Percentiles rank a stretch among this genome's conserved stretches.
Evolutionary conservation across 2,797 vertebrate genomes (phyloP).

Genomic region (Chelon labrosus): DNA sequence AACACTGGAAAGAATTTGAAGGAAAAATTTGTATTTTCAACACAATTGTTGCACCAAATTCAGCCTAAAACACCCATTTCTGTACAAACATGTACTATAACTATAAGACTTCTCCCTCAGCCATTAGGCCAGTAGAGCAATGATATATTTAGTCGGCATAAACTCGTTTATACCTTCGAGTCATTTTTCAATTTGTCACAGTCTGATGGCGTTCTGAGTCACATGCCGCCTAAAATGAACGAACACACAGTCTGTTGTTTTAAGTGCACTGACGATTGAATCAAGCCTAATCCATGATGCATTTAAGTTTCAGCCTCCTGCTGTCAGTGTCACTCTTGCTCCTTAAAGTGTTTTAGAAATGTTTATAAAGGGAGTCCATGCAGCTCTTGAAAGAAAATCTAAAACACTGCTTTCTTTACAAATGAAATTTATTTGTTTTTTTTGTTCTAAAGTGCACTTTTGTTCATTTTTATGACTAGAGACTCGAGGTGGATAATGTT

Average conservation of each 20-base stretch:
- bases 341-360: slow-evolving; percentile 34
- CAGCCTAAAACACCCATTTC: too few species aligned
- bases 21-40: too few species aligned
- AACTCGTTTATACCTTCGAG: slow-evolving; percentile 51
- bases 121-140: slow-evolving; percentile 29
- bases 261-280: slow-evolving; percentile 35
- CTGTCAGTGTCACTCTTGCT: slow-evolving; percentile 24
- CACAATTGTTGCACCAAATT: too few species aligned
- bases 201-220: slow-evolving; percentile 54
- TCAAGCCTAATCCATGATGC: slow-evolving; percentile 56
- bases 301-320: slow-evolving; percentile 35
- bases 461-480: not conserved
- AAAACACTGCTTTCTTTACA: not conserved
- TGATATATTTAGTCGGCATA: slow-evolving; percentile 30
- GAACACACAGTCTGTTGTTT: slow-evolving; percentile 38
- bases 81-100: too few species aligned
- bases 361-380: slow-evolving; percentile 12
- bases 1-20: too few species aligned
- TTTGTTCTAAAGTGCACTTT: not conserved
- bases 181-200: slow-evolving; percentile 56
- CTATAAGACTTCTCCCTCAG: not conserved
- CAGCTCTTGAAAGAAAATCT: slow-evolving; percentile 4
- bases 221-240: slow-evolving; percentile 48
- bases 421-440: not conserved
- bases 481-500: too few species aligned